Evolutionary conservation across 2,113 vertebrate species (phyloP), one percentile per base, ranked within the genome.

Genomic region (Rhadina sibilatrix): DNA sequence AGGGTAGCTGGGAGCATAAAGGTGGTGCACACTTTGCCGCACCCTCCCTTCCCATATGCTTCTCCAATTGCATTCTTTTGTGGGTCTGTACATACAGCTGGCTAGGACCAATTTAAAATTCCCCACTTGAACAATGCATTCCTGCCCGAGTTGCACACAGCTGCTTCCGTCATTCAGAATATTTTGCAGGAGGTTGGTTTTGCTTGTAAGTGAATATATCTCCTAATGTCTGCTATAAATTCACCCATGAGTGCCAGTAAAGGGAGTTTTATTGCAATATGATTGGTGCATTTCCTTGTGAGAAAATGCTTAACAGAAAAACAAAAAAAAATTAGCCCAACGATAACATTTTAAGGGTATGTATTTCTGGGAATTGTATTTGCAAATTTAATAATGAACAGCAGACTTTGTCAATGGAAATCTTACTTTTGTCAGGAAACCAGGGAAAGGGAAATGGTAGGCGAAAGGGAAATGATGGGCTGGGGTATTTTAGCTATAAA

Each of bases 111-210:
- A 90, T 88, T 52, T 70, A 47, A 66, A 93, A 82, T 93, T 91
- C 63, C 74, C 92, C 77, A 72, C 69, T 91, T 81, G 31, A 60
- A 59, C 63, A 93, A 91, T 63, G 75, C 87, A 60, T 94, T 91
- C 60, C 94, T 95, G 77, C 38, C 56, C 3, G 1, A 84, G 54
- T 14, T 6, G 20, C 37, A 64, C 35, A 91, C 93, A 96, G 74
- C 84, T 95, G 94, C 92, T 92, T 71, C 77, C n/a, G 7, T 85
- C 88, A 70, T 23, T 95, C 71, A 86, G 77, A 65, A 46, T 72
- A 91, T 90, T 82, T 90, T 1, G 3, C 71, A 86, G 71, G 46
- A 92, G 47, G 37, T 28, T 90, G 53, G 38, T 35, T 94, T 77
- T 91, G 15, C 53, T 87, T 87, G 33, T 35, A 59, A 93, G 30